Evolutionary conservation across 2,888 invertebrate species (phyloP).

Genomic region (Adelognathus sp.): DNA sequence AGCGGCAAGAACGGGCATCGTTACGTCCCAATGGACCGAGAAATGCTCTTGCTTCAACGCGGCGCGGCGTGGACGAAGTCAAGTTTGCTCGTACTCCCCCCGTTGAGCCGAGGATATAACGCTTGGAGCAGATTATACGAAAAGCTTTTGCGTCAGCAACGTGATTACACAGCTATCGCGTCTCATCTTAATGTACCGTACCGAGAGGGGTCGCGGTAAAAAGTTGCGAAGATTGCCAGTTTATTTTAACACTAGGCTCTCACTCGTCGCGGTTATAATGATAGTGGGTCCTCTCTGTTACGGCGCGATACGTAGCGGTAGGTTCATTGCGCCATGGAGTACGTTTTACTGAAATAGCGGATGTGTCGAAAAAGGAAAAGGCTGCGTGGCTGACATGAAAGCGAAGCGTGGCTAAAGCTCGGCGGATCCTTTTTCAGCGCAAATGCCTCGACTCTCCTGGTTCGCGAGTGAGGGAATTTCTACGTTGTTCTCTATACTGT

Average conservation of each 20-base stretch:
- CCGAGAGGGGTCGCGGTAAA: background rate
- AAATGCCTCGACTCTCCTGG: conserved; percentile 19
- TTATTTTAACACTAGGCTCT: conserved; percentile 29
- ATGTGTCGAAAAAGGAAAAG: conserved; percentile 13
- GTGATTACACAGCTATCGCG: conserved; percentile 48
- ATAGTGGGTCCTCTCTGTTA: conserved; percentile 6
- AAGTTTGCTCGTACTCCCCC: conserved; percentile 3
- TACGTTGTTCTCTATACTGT: conserved; percentile 22
- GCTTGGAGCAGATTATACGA: conserved; percentile 21
- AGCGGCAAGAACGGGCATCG: background rate
- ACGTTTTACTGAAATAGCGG: conserved; percentile 14
- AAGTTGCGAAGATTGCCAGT: conserved; percentile 42
- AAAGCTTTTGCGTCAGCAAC: conserved; percentile 42
- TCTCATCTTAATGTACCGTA: conserved; percentile 41
- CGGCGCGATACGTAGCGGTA: conserved; percentile 9
- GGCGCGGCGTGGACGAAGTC: too few relatives aligned
- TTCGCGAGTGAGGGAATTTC: conserved; percentile 34
- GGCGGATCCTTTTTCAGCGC: conserved; percentile 27
- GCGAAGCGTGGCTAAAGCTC: conserved; percentile 15
- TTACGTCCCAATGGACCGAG: conserved; percentile 32
- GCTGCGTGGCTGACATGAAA: conserved; percentile 21
- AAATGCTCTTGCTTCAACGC: background rate
- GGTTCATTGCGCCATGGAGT: background rate
- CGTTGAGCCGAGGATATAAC: conserved; percentile 10
- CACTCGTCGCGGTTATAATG: conserved; percentile 26